Conservation (phyloP, 2,113 vertebrate genomes). For the Raja brachyura region DNA sequence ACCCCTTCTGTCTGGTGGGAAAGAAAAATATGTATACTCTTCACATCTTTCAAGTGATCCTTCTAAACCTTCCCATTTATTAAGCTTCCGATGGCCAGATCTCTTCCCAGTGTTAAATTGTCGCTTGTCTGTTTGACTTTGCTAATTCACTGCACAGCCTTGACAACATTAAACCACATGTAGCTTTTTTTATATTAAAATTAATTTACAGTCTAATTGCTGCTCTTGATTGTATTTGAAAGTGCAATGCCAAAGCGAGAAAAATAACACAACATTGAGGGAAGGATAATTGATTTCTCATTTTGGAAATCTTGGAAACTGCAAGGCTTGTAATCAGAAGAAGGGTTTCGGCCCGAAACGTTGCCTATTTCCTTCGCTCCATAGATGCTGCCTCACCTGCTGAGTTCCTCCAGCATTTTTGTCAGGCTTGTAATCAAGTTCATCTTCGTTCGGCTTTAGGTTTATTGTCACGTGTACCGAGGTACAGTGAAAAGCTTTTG, state of each 20-base stretch:
- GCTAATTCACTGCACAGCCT: neutral
- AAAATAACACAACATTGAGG: neutral
- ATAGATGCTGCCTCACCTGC: too few relatives aligned
- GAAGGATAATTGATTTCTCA: too few relatives aligned
- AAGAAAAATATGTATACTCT: neutral
- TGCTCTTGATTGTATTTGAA: neutral
- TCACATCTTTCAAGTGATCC: neutral
- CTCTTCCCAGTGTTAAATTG: neutral
- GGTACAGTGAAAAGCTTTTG: too few relatives aligned
- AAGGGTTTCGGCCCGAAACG: too few relatives aligned
- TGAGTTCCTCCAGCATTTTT: too few relatives aligned
- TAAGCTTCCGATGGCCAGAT: neutral
- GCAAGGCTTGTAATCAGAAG: neutral
- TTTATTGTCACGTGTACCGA: too few relatives aligned
- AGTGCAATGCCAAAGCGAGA: neutral
- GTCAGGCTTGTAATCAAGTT: neutral
- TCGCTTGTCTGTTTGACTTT: neutral
- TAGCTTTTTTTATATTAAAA: neutral
- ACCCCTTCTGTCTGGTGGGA: neutral
- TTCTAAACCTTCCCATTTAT: conserved; percentile 10
- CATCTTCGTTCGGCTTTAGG: too few relatives aligned
- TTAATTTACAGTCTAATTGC: neutral
- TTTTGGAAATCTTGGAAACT: neutral
- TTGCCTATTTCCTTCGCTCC: too few relatives aligned
- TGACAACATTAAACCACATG: too few relatives aligned